A percentile compares a stretch with the other conserved stretches of the same genome.
Evolutionary conservation across 2,113 vertebrate genomes (phyloP).

Genomic region (Podarcis raffonei): DNA sequence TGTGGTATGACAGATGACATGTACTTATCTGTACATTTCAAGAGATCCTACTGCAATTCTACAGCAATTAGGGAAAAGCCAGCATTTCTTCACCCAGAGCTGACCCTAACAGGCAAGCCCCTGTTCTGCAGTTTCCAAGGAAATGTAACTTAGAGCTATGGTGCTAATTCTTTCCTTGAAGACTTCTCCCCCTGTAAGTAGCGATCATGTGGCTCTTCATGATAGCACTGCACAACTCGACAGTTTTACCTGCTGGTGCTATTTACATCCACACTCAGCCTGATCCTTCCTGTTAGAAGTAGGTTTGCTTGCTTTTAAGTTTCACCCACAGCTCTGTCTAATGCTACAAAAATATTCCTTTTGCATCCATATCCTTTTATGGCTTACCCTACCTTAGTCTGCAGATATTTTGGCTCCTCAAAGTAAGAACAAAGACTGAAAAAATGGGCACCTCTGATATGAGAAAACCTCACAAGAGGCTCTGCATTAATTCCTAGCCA

Average conservation of each 20-base stretch:
- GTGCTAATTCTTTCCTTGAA: neutral
- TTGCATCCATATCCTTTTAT: neutral
- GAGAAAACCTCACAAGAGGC: neutral
- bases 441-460: neutral
- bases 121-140: neutral
- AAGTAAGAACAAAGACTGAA: neutral
- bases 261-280: neutral
- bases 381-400: neutral
- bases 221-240: neutral
- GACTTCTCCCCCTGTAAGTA: neutral
- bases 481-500: neutral
- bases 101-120: neutral
- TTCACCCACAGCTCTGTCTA: rapidly evolving
- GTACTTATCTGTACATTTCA: neutral
- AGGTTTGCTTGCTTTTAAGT: conserved; percentile 10
- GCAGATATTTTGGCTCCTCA: conserved; percentile 5
- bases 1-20: neutral
- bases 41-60: neutral
- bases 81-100: neutral
- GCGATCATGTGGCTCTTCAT: neutral
- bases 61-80: neutral
- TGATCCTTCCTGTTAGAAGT: neutral
- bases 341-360: rapidly evolving
- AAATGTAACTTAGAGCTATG: neutral
- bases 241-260: neutral